Evolutionary conservation across 2,797 vertebrate species (phyloP).

Genomic region (Holocentrus rufus): DNA sequence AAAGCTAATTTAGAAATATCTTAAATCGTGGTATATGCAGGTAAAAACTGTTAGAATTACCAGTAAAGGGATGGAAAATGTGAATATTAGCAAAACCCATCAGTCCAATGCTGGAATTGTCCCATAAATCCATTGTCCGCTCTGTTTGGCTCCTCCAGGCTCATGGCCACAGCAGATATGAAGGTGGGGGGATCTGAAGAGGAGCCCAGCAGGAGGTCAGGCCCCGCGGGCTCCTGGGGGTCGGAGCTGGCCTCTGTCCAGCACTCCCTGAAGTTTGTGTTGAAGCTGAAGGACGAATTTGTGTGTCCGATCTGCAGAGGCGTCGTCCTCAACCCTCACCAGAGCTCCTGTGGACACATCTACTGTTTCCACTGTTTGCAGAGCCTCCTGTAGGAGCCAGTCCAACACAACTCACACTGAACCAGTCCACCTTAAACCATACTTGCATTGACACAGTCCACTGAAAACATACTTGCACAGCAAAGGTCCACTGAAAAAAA

Average conservation of each 20-base stretch:
- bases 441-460: neutral
- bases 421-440: slow-evolving; percentile 16
- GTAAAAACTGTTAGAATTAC: too few relatives aligned
- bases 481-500: too few relatives aligned
- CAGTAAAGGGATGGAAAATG: too few relatives aligned
- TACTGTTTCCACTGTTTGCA: slow-evolving; percentile 90
- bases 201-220: slow-evolving; percentile 75
- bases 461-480: neutral
- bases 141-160: slow-evolving; percentile 17
- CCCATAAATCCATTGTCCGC: too few relatives aligned
- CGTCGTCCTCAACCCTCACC: slow-evolving; percentile 90
- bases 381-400: slow-evolving; percentile 81
- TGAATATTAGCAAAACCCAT: too few relatives aligned
- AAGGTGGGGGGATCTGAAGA: neutral
- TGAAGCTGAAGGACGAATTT: slow-evolving; percentile 86
- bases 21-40: too few relatives aligned
- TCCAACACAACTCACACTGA: neutral
- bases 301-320: slow-evolving; percentile 85
- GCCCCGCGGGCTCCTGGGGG: slow-evolving; percentile 81
- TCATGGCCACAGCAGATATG: slow-evolving; percentile 44
- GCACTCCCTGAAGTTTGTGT: slow-evolving; percentile 82
- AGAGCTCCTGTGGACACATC: slow-evolving; percentile 92
- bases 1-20: too few relatives aligned
- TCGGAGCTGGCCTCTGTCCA: slow-evolving; percentile 76
- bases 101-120: too few relatives aligned